Evolutionary conservation across 2,797 vertebrate species (phyloP), one percentile per base, ranked within the genome.

Genomic region (Martes flavigula): DNA sequence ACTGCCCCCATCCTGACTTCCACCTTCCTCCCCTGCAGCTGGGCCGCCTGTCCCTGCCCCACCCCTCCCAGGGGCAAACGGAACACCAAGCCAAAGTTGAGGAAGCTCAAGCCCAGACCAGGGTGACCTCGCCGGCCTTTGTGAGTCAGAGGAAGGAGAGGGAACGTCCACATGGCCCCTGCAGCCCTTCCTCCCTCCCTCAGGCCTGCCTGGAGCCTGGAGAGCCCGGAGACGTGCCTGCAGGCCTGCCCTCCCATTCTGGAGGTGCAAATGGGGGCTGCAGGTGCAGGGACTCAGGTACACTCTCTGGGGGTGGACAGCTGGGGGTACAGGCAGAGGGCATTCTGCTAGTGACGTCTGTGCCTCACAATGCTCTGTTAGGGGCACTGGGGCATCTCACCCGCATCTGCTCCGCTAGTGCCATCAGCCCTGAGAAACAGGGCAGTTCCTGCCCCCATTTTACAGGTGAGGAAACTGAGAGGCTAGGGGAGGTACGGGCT

Each of bases 251-350:
- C 0, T 46, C 43, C 48, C 35, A 0, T 30, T 46, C 70, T 3
- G 27, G 48, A 43, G 32, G 23, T 25, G 5, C 66, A 72, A 66
- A 56, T 0, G 1, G 43, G 38, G 54, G 60, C 40, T 40, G 30
- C 66, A 56, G 60, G 51, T 3, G 1, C 27, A 13, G n/a, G 3
- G 12, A 43, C 64, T 68, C 7, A 0, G 25, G 27, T 54, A 13
- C 10, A 9, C 20, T 15, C 70, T 0, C 0, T 51, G 48, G 75
- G 17, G 9, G 2, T 11, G 5, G 20, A n/a, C 5, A 6, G 25
- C 7, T 84, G 30, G 60, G 11, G 13, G 23, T 77, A 9, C 60
- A 43, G 17, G 56, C 5, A 2, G 75, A 56, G 64, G 54, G 54
- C 0, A 2, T 18, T 46, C 6, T 1, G 30, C 2, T 51, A 35